Percentiles rank a stretch among this genome's conserved stretches.
These are phyloP conservation scores for Coilia nasus DNA, from an alignment of 2,797 vertebrate species.

Conservation along the genomic window DNA sequence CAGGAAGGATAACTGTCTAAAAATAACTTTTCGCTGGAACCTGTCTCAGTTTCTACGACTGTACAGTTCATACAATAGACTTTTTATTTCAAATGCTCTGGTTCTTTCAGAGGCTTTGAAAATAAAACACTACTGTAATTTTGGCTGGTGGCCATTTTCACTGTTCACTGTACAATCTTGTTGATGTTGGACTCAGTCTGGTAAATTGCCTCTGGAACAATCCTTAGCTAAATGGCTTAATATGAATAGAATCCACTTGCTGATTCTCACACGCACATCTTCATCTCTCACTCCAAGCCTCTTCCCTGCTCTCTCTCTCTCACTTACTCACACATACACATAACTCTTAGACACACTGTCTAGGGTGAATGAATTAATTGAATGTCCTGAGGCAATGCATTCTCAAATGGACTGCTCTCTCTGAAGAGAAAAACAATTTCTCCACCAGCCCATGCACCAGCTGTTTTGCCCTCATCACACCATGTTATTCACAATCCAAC, in stretches of 20 bases:
- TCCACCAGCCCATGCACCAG: not conserved
- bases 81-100: not conserved
- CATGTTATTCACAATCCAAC: slow-evolving; percentile 2
- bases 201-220: not conserved
- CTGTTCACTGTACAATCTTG: not conserved
- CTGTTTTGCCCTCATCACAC: not conserved
- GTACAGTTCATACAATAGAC: not conserved
- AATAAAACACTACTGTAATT: not conserved
- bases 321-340: not conserved
- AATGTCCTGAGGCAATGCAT: not conserved
- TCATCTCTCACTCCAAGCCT: not conserved
- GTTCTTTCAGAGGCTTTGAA: not conserved
- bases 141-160: not conserved
- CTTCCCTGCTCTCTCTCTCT: not conserved
- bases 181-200: slow-evolving; percentile 7
- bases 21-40: not conserved
- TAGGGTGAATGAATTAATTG: not conserved
- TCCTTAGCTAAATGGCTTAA: not conserved
- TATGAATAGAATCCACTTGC: not conserved
- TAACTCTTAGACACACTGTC: not conserved
- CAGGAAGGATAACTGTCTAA: not conserved
- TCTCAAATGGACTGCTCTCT: not conserved
- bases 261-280: not conserved
- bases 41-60: not conserved
- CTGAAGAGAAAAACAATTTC: not conserved